Evolutionary conservation across 2,888 invertebrate genomes (phyloP), one percentile per base, ranked within the genome.

Genomic region (Aquatica leii): DNA sequence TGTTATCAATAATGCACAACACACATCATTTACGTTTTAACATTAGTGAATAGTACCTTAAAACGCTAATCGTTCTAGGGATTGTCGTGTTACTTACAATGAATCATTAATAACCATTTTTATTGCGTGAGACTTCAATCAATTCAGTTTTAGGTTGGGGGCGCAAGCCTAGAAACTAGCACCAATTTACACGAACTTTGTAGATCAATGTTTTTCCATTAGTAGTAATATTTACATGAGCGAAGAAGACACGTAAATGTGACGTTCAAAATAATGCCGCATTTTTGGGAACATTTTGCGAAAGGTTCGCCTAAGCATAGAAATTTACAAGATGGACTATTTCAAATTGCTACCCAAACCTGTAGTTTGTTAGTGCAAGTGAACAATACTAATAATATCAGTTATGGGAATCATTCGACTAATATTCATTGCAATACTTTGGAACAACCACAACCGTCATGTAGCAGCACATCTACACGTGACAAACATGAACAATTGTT

Each of bases 331-430:
- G 91, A 91, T 75, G 91, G 91, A 4, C 83, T 91, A 31, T 90
- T 91, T 76, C 91, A 91, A 83, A 91, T 91, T 69, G 91, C 90
- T 2, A 90, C 90, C 11, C 91, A 91, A 78, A 91, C 91, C 59
- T 91, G 91, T 76, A 90, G 90, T 77, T 88, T 91, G 69, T 82
- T 91, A 65, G 90, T 91, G 59, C 90, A 91, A 85, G 90, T 90
- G 69, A 88, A 90, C 78, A 90, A 90, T 73, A 90, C 90, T 50
- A 90, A 90, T 79, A 90, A 90, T 77, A 90, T 90, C 65, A 90
- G 88, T 73, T 88, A 88, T 72, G 87, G 89, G 51, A 86, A 87
- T 74, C 85, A 87, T 71, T 81, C 84, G 66, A 83, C 87, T 59
- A 89, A 88, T 78, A 87, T 89, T 72, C 86, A 87, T 76, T 86